Evolutionary conservation across 2,888 invertebrate genomes (phyloP).

Genomic region (Standfussiana lucernea): DNA sequence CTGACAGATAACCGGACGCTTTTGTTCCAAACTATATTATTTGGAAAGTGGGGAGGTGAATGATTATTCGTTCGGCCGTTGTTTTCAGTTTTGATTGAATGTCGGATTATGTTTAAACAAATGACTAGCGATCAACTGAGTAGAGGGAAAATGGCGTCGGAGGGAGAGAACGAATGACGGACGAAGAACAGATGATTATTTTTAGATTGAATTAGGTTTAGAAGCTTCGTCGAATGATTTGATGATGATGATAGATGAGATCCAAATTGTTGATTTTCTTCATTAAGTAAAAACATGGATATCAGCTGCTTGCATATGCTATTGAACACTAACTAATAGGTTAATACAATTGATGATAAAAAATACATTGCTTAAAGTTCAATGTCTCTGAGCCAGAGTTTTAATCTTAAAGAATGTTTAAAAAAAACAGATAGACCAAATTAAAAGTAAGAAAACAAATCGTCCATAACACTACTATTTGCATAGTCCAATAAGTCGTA

Average conservation of each 20-base stretch:
- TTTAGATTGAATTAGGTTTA: not conserved
- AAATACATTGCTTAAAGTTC: not conserved
- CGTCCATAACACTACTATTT: conserved; percentile 6
- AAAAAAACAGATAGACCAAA: not conserved
- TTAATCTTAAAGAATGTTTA: not conserved
- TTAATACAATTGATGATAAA: not conserved
- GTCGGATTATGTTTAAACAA: not conserved
- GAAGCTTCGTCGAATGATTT: not conserved
- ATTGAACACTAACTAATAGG: not conserved
- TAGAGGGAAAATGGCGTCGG: not conserved
- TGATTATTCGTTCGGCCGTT: conserved; percentile 20
- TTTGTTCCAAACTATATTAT: conserved; percentile 62
- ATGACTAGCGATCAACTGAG: not conserved
- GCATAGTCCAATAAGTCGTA: conserved; percentile 10
- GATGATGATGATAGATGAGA: not conserved
- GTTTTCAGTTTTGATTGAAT: conserved; percentile 28
- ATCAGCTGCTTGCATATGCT: not conserved
- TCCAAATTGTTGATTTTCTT: not conserved
- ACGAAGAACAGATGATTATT: not conserved
- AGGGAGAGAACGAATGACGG: not conserved
- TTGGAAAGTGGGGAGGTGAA: conserved; percentile 25
- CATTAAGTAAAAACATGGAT: not conserved
- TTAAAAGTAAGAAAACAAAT: not conserved
- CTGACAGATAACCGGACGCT: conserved; percentile 56
- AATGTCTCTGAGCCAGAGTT: not conserved